phyloP scores from a whole-genome alignment of 2,888 invertebrate species.

The Nomada fucata region DNA sequence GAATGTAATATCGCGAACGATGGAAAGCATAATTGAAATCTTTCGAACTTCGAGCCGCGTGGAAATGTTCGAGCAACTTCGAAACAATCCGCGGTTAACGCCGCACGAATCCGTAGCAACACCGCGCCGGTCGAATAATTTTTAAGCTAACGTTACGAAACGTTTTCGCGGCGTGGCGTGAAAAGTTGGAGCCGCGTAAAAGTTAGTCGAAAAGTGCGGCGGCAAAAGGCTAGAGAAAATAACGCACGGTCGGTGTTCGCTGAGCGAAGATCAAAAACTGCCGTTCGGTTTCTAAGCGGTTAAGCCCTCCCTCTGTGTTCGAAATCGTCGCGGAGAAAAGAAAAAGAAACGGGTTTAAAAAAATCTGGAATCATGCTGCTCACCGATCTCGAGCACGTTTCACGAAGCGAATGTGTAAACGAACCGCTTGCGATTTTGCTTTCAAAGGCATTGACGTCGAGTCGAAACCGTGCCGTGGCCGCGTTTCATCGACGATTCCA shows the following conservation, averaged over 20 bases:
- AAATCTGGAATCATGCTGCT: background rate
- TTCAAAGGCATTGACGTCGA: constrained; percentile 43
- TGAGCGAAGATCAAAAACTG: constrained; percentile 36
- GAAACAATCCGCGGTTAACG: background rate
- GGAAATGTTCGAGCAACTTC: background rate
- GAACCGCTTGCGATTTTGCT: constrained; percentile 40
- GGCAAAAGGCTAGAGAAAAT: constrained; percentile 23
- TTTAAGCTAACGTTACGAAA: constrained; percentile 9
- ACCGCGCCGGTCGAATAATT: background rate
- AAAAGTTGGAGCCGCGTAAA: constrained; percentile 24
- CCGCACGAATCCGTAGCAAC: background rate
- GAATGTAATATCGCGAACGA: background rate
- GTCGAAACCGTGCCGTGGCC: constrained; percentile 62
- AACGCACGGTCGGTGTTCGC: constrained; percentile 3
- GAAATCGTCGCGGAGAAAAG: constrained; percentile 1
- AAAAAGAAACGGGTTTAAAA: background rate
- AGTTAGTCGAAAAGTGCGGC: constrained; percentile 18
- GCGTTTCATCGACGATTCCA: constrained; percentile 68
- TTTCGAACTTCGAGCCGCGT: no score
- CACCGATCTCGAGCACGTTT: background rate
- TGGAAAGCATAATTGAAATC: background rate
- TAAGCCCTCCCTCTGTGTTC: constrained; percentile 18
- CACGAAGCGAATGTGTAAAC: constrained; percentile 7
- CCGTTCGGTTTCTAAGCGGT: constrained; percentile 25
- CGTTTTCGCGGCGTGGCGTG: background rate